phyloP scores from a whole-genome alignment of 2,113 vertebrate genomes.

The Stegostoma tigrinum region DNA sequence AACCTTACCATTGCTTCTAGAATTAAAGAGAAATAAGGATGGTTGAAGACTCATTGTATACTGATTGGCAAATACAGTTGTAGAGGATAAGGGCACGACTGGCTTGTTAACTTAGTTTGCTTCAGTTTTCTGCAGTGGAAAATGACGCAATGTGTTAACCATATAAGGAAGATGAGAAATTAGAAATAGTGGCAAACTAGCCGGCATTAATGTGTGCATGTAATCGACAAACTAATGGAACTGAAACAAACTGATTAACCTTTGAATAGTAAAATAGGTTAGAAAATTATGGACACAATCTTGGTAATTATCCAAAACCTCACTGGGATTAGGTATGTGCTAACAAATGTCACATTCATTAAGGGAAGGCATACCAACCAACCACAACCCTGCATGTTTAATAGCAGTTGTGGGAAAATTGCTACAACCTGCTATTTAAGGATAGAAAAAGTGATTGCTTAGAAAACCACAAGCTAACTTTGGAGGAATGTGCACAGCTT shows the following conservation, averaged over 20 bases:
- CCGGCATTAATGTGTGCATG: neutral
- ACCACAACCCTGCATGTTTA: neutral
- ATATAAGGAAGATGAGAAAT: neutral
- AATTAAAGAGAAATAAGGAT: neutral
- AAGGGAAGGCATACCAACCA: neutral
- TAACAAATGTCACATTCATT: neutral
- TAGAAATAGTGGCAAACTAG: neutral
- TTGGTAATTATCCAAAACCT: neutral
- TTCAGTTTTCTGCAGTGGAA: neutral
- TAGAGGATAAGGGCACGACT: neutral
- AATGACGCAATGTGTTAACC: neutral
- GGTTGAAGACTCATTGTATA: neutral
- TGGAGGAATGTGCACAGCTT: neutral
- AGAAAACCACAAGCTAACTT: neutral
- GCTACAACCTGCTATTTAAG: neutral
- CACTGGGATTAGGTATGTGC: neutral
- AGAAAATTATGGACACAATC: neutral
- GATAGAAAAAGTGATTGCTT: neutral
- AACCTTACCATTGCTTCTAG: neutral
- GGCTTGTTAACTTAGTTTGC: neutral
- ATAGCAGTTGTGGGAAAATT: neutral
- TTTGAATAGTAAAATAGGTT: neutral
- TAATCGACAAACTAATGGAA: neutral
- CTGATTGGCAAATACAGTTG: neutral
- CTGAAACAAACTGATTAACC: neutral